Percentiles rank a stretch among this genome's conserved stretches.
Conservation (phyloP, 2,797 vertebrate species). For the Epinephelus awoara region DNA sequence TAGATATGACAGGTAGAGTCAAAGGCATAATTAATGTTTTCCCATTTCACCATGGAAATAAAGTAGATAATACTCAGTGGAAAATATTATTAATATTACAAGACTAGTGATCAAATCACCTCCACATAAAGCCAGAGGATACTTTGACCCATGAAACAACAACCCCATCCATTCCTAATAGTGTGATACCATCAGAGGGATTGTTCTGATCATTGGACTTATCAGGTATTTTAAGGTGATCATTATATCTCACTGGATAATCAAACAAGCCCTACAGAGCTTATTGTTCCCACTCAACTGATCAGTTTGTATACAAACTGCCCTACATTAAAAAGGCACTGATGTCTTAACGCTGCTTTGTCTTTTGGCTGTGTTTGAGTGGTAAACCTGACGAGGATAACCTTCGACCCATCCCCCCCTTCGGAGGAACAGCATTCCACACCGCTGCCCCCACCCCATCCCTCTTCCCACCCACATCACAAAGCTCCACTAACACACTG, state of each 20-base stretch:
- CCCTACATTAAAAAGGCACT: constrained; percentile 32
- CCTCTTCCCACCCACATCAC: constrained; percentile 78
- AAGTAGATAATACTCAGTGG: background rate
- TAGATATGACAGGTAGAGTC: background rate
- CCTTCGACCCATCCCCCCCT: constrained; percentile 72
- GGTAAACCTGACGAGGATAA: constrained; percentile 79
- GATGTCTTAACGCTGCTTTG: constrained; percentile 57
- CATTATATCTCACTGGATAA: constrained; percentile 48
- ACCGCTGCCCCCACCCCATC: constrained; percentile 69
- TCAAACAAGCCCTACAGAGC: constrained; percentile 46
- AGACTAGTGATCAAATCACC: constrained; percentile 18
- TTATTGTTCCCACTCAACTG: constrained; percentile 10
- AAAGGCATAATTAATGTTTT: background rate
- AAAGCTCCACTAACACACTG: constrained; percentile 84
- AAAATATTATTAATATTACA: background rate
- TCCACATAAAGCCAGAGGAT: constrained; percentile 13
- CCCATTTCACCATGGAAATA: background rate
- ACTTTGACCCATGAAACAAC: constrained; percentile 47
- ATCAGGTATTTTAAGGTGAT: constrained; percentile 67
- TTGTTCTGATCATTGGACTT: constrained; percentile 43
- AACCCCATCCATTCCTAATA: constrained; percentile 35
- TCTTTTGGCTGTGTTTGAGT: constrained; percentile 66
- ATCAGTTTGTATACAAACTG: constrained; percentile 16
- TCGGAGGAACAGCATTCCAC: constrained; percentile 83
- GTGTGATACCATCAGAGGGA: constrained; percentile 53